Conservation (phyloP, 2,888 invertebrate genomes). For the Empis stercorea region DNA sequence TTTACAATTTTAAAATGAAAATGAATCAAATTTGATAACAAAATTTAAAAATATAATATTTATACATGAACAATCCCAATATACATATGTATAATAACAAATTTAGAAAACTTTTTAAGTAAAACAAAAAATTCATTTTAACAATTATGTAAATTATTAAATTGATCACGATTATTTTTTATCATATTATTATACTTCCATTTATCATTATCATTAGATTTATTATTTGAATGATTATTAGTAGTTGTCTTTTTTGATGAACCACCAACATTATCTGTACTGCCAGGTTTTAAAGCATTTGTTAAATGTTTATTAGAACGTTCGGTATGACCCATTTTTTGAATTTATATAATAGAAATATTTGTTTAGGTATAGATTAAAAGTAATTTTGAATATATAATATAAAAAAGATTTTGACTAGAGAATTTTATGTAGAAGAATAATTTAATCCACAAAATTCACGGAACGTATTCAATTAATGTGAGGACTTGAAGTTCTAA, state of each 20-base stretch:
- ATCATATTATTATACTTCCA: conserved; percentile 31
- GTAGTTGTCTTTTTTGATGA: conserved; percentile 22
- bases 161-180: conserved; percentile 28
- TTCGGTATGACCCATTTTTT: conserved; percentile 27
- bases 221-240: conserved; percentile 17
- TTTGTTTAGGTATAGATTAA: no score
- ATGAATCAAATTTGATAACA: no score
- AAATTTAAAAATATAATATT: no score
- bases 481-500: conserved; percentile 74
- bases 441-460: conserved; percentile 31
- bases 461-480: conserved; percentile 75
- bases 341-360: conserved; percentile 1
- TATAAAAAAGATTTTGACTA: conserved; percentile 3
- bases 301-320: conserved; percentile 3
- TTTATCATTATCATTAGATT: conserved; percentile 13
- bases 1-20: no score
- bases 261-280: conserved; percentile 18
- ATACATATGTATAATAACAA: no score
- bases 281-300: conserved; percentile 6
- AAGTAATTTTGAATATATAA: no score
- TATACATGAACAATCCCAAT: no score
- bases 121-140: conserved; percentile 14
- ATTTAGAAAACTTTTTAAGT: no score
- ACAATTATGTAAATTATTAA: conserved; percentile 31
- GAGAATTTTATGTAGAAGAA: not conserved